Base-by-base conservation (phyloP, 1,140 invertebrate species). In the Drosophila murphyi region DNA sequence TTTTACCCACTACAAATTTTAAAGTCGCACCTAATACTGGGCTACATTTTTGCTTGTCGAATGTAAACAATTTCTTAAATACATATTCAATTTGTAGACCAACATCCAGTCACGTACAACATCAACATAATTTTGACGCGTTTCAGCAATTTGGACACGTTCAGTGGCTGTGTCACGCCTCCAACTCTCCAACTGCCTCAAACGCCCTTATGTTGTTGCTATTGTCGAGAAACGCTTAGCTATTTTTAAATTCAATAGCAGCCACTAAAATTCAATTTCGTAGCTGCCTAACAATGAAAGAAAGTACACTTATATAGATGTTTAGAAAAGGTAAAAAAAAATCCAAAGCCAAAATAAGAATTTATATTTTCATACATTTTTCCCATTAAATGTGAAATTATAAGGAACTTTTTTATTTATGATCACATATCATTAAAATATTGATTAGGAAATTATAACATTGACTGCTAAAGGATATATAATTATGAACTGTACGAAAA, bases 71-170 rank as follows among this genome's bases (percentile, higher is more conserved):
- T 71, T 59, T 63, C 73, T 65, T 77, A 79, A 85, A 85, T 80
- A 71, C 68, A 79, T 75, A 86, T 87, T 87, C 76, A 87, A 87
- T 86, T 82, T 87, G 78, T 69, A 67, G 57, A 39, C 51, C 64
- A 60, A 48, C 68, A 60, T 56, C 54, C 50, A 47, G 76, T 47
- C 82, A 86, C 78, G 82, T 87, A 82, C 71, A 70, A 64, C 82
- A 78, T 72, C 69, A 82, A 77, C 81, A 85, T 80, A 85, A 85
- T 85, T 85, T 85, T 64, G 62, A 77, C 65, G 81, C 73, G 68
- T 81, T 81, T 78, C 78, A 67, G 64, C 82, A 86, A 86, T 86
- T 86, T 86, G 73, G 63, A 86, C 82, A 86, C 82, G 82, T 87
- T 86, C 81, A 85, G 65, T 70, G 75, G 59, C 64, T 67, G 76